Base-by-base conservation (phyloP, 1,140 invertebrate genomes). In the Acromyrmex charruanus region DNA sequence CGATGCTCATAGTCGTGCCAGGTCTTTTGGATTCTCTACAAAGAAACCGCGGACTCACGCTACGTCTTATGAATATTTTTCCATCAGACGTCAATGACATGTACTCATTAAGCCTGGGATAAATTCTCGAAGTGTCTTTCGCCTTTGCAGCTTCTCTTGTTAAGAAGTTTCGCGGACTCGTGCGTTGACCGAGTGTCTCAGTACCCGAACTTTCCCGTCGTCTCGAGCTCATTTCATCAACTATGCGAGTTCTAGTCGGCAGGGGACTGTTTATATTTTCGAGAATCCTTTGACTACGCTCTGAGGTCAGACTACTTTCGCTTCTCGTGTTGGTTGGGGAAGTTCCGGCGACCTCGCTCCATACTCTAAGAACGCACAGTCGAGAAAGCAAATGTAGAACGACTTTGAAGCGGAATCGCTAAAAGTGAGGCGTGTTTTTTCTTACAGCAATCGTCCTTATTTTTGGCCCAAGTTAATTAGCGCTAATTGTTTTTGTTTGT, bases 381-480 rank as follows among this genome's bases (percentile, higher is more conserved):
- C 82, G 72, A 63, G 82, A 65, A 77, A 65, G 61, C 28, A 65
- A 79, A 85, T 79, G 53, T 79, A 59, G 25, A 51, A 61, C 51
- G 53, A 31, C 28, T 74, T 82, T 74, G 21, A 61, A 84, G 55
- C 39, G 21, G 31, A 14, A 31, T 61, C 68, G 44, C 9, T 44
- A 72, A 72, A 21, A 69, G 10, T 28, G 39, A 84, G 28, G 80
- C 80, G 80, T 71, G 68, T 25, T 35, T 63, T 59, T 84, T 51
- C 25, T 75, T 51, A 35, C 68, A 61, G 55, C 69, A n/a, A 7
- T 31, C 80, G 69, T 14, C 58, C 80, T 61, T 61, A 75, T 51
- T 74, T 69, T 75, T 25, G 25, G 80, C 10, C 69, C 39, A 84
- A 84, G 80, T 58, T 65, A 44, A 84, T 84, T 75, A 84, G 80